phyloP scores from a whole-genome alignment of 2,113 vertebrate genomes.

The Lophotis ruficrista region DNA sequence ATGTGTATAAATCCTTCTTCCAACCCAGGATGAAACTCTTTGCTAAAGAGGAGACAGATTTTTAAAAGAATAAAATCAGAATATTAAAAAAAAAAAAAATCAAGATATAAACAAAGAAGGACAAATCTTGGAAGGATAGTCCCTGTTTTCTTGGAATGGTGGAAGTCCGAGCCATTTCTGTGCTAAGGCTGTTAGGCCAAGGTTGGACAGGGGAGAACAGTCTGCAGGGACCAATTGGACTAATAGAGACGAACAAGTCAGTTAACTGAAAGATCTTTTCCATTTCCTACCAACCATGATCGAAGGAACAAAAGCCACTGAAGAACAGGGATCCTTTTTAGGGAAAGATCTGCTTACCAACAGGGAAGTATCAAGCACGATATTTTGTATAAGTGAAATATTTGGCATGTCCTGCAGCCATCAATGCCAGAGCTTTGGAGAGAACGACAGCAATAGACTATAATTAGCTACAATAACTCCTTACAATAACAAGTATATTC shows the following conservation, averaged over 20 bases:
- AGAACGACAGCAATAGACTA: slow-evolving; percentile 4
- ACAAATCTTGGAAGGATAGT: neutral
- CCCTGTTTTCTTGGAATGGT: neutral
- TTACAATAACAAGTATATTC: slow-evolving; percentile 50
- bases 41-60: neutral
- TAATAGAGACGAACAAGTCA: neutral
- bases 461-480: slow-evolving; percentile 56
- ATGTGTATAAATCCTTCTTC: neutral
- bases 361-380: neutral
- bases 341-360: neutral
- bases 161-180: neutral
- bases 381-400: slow-evolving; percentile 47
- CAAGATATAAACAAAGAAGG: neutral
- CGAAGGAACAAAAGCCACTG: neutral
- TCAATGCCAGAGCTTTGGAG: slow-evolving; percentile 42
- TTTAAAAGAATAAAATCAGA: neutral
- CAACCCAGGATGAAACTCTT: neutral
- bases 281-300: neutral
- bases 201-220: neutral
- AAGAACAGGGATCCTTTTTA: neutral
- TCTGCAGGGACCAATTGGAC: neutral
- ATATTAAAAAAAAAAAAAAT: neutral
- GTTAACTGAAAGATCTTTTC: neutral
- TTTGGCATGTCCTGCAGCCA: slow-evolving; percentile 44
- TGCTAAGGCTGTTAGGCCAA: neutral